Base-by-base conservation (phyloP, 2,113 vertebrate species). In the Erpornis zantholeuca region DNA sequence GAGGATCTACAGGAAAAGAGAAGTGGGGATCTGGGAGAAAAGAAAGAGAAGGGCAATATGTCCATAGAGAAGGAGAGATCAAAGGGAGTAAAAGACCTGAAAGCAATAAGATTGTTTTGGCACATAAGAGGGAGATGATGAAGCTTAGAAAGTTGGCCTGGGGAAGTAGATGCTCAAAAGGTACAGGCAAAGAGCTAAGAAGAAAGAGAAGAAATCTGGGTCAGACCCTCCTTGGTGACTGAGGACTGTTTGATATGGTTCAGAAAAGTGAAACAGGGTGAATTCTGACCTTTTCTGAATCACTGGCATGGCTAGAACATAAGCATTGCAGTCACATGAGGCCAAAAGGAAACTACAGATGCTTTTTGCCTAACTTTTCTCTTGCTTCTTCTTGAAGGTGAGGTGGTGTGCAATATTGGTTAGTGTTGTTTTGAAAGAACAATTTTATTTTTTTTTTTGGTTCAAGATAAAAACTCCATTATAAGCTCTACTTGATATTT, bases 181-280 rank as follows among this genome's bases (percentile, higher is more conserved):
- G 82, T 91, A 94, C 54, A 88, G 70, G 68, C 40, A 92, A 90
- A 82, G 31, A 93, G 20, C 49, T 86, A 92, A 96, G 88, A 94
- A 90, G 87, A 96, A 93, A 96, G 85, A 63, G 35, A 93, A 44
- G 40, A 94, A 96, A 97, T 96, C 88, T 95, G 79, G 94, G 96
- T 96, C 96, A 97, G 47, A 86, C 35, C 40, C 78, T 96, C 90
- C 82, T 96, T 92, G 35, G 90, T 94, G 95, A 75, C 84, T 92
- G 85, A 88, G 49, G 49, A 7, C 17, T 91, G 66, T 52, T 83
- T 80, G 59, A 66, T 92, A 76, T 10, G 81, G 19, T 68, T 92
- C 73, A 44, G 60, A 72, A 90, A 88, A 90, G n/a, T 56, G 71
- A 92, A 71, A 76, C 3, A 35, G 65, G 40, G 9, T 72, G 47